phyloP scores from a whole-genome alignment of 2,797 vertebrate species.

The Phataginus tricuspis region DNA sequence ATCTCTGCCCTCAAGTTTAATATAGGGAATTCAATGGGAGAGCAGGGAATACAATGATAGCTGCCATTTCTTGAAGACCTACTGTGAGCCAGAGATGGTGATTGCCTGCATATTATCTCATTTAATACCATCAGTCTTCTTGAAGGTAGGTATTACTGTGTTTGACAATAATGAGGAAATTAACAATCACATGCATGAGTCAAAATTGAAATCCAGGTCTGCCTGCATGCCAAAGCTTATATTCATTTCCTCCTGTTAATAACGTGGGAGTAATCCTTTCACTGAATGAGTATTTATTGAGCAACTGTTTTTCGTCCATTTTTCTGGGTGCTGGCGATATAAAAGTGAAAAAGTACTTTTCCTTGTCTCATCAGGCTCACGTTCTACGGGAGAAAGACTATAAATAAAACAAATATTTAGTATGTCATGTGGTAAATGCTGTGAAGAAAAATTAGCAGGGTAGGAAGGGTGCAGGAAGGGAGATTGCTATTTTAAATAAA shows the following conservation, averaged over 20 bases:
- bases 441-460: slow-evolving; percentile 19
- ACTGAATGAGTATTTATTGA: neutral
- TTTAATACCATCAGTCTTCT: neutral
- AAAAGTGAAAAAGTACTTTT: neutral
- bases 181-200: slow-evolving; percentile 34
- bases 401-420: neutral
- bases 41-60: neutral
- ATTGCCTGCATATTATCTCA: neutral
- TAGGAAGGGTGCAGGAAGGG: neutral
- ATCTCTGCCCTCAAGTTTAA: neutral
- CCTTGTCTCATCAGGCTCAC: neutral
- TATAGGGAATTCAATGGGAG: neutral
- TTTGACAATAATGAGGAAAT: slow-evolving; percentile 30
- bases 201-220: slow-evolving; percentile 17
- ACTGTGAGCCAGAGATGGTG: neutral
- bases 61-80: neutral
- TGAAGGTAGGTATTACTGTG: neutral
- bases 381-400: neutral
- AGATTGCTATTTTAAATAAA: neutral
- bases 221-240: neutral
- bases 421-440: neutral
- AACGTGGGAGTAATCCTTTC: neutral
- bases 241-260: neutral
- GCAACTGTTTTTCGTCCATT: neutral
- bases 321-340: neutral